These are phyloP conservation scores for Apodemia mormo DNA, from an alignment of 2,888 invertebrate species.

Conservation along the genomic window DNA sequence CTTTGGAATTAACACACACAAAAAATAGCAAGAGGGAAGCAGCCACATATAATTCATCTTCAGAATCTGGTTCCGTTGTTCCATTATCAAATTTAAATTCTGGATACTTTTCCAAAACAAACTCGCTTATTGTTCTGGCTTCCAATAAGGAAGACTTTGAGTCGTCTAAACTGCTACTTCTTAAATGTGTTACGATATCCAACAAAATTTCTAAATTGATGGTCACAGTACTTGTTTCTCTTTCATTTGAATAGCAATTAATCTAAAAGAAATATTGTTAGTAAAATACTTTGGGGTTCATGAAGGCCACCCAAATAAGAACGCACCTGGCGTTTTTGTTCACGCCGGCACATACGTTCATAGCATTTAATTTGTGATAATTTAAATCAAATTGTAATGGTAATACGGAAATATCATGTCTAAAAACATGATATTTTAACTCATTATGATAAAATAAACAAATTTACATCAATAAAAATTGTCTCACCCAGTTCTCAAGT, in stretches of 20 bases:
- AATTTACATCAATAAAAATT: not conserved
- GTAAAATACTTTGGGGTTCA: not conserved
- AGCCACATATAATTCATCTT: constrained; percentile 62
- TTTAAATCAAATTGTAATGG: no score
- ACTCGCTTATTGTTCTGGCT: constrained; percentile 64
- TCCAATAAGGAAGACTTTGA: constrained; percentile 66
- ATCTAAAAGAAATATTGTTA: constrained; percentile 53
- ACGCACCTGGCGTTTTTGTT: constrained; percentile 20
- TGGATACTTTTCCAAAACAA: constrained; percentile 74
- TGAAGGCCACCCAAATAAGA: not conserved
- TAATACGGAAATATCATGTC: not conserved
- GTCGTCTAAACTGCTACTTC: constrained; percentile 66
- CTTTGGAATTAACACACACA: constrained; percentile 77
- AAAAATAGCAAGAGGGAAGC: constrained; percentile 78
- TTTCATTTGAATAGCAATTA: constrained; percentile 69
- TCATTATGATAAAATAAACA: not conserved
- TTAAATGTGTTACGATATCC: constrained; percentile 63
- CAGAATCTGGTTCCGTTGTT: constrained; percentile 48
- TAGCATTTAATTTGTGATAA: no score
- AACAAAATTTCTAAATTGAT: constrained; percentile 57
- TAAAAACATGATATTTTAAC: not conserved
- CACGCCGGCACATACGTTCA: not conserved
- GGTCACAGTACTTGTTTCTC: constrained; percentile 43
- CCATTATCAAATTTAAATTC: constrained; percentile 68
- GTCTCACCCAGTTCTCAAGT: constrained; percentile 69